phyloP scores from a whole-genome alignment of 2,888 invertebrate species.

The Melieria crassipennis region DNA sequence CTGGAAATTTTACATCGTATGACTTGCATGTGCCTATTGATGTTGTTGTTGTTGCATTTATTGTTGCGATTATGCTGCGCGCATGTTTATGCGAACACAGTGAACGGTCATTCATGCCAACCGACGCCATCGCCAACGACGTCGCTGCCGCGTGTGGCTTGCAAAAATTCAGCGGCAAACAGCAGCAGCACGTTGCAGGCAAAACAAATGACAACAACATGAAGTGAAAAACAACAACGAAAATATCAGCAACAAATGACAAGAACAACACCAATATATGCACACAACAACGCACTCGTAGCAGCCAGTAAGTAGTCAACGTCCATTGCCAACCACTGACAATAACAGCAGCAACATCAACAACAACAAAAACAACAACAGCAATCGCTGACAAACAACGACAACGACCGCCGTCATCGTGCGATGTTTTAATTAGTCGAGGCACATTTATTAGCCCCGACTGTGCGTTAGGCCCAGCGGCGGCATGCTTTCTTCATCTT shows the following conservation, averaged over 20 bases:
- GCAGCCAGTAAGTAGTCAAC: constrained; percentile 35
- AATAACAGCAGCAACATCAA: constrained; percentile 1
- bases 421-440: constrained; percentile 64
- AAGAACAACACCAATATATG: constrained; percentile 1
- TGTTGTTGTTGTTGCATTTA: constrained; percentile 38
- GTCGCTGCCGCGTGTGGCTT: no score
- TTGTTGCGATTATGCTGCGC: constrained; percentile 26
- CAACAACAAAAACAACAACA: constrained; percentile 7
- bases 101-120: constrained; percentile 26
- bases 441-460: constrained; percentile 45
- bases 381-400: constrained; percentile 29
- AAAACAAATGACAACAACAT: constrained; percentile 7
- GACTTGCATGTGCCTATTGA: constrained; percentile 40
- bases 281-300: constrained; percentile 7
- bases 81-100: constrained; percentile 18
- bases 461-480: constrained; percentile 27
- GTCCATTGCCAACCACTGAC: constrained; percentile 59
- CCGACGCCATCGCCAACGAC: constrained; percentile 11
- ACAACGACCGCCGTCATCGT: constrained; percentile 41
- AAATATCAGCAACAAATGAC: constrained; percentile 1
- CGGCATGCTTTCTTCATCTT: constrained; percentile 40
- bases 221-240: constrained; percentile 16
- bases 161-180: no score
- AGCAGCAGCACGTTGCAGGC: neutral
- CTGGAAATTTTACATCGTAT: constrained; percentile 59